Evolutionary conservation across 2,888 invertebrate species (phyloP), one percentile per base, ranked within the genome.

Genomic region (Ophioninae sp.): DNA sequence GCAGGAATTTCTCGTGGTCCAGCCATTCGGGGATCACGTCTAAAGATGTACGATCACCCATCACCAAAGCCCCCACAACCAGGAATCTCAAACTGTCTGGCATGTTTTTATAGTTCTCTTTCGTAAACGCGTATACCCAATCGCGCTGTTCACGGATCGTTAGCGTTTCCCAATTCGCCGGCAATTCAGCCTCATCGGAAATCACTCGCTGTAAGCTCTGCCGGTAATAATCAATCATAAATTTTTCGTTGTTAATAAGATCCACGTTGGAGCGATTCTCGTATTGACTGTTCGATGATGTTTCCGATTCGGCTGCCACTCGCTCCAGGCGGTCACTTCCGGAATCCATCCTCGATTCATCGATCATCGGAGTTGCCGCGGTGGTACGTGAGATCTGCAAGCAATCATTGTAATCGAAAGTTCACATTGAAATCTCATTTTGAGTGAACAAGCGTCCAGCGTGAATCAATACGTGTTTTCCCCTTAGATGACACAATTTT

Each of bases 1-100:
- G 89, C 37, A 89, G 86, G 83, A 94, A 93, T 72, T 93, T 93
- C 0, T 92, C 92, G 75, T 89, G 86, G 85, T 94, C 93, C 41
- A 94, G 85, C 93, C 94, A 94, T 2, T 90, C 87, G 1, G 94
- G 94, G 65, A 85, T 88, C 0, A 86, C 81, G 2, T 89, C 85
- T 5, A 86, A 61, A 6, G 87, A 69, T 8, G 69, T 88, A 41
- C 86, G 89, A 62, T 92, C 91, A 0, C 90, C 89, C 0, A 75
- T 73, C 10, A 85, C 21, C 0, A 74, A 17, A 0, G 0, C 0
- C 0, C 84, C 87, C 3, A 85, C 80, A 6, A 74, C 17, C 6
- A 87, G 7, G 1, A 59, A 50, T 6, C 65, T 8, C 39, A 88
- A 74, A 17, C 68, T 67, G 1, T 86, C 44, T 8, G 88, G 87